phyloP scores from a whole-genome alignment of 2,113 vertebrate species.

The Gymnocephalus cernua region DNA sequence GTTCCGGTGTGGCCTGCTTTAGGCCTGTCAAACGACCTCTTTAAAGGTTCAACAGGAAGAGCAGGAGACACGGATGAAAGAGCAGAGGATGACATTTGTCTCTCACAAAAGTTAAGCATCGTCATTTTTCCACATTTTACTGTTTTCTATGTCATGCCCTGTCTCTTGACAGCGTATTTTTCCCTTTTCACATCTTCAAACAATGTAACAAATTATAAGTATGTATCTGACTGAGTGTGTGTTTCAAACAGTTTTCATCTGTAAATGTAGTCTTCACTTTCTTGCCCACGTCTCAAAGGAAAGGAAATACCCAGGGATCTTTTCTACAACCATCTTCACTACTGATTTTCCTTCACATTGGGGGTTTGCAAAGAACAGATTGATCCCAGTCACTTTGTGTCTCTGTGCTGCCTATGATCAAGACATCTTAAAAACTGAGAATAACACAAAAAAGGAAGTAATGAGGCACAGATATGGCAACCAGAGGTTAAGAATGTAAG shows the following conservation, averaged over 20 bases:
- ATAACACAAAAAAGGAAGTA: conserved; percentile 38
- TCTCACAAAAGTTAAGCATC: conserved; percentile 9
- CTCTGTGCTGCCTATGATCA: conserved; percentile 53
- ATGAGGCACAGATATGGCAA: conserved; percentile 29
- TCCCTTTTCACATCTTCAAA: conserved; percentile 30
- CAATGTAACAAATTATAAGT: conserved; percentile 24
- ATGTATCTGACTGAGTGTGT: conserved; percentile 9
- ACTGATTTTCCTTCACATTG: conserved; percentile 45
- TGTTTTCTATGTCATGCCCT: conserved; percentile 7
- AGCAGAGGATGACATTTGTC: conserved; percentile 56
- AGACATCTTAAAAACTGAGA: conserved; percentile 27
- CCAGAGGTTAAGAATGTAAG: conserved; percentile 37
- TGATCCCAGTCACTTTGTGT: conserved; percentile 53
- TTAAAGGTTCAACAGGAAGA: conserved; percentile 67
- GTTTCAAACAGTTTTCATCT: conserved; percentile 17
- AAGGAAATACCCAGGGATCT: conserved; percentile 34
- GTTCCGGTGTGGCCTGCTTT: conserved; percentile 45
- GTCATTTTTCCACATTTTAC: conserved; percentile 1
- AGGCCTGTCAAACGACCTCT: conserved; percentile 44
- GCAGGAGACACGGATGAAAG: conserved; percentile 38
- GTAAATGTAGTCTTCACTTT: conserved; percentile 42
- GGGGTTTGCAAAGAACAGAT: conserved; percentile 37
- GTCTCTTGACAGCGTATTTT: conserved; percentile 29
- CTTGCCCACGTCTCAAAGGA: conserved; percentile 25
- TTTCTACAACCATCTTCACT: conserved; percentile 10